phyloP scores from a whole-genome alignment of 2,888 invertebrate species.

The Melinopterus prodromus region DNA sequence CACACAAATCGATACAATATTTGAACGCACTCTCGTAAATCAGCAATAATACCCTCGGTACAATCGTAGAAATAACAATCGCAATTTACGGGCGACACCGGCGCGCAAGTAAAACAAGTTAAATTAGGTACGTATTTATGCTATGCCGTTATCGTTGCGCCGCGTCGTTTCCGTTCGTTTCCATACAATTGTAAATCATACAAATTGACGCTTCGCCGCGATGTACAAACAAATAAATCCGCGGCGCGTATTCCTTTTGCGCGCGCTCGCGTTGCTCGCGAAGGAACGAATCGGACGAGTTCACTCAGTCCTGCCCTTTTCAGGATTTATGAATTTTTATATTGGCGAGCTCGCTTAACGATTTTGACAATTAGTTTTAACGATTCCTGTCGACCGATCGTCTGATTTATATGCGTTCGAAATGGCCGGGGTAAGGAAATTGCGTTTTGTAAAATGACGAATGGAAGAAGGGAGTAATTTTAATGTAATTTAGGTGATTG shows the following conservation, averaged over 20 bases:
- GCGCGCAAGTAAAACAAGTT: not conserved
- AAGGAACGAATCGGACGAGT: not conserved
- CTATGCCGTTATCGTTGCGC: not conserved
- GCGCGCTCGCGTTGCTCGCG: not conserved
- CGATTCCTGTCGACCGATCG: not conserved
- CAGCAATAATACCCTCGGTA: not conserved
- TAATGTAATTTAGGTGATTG: not conserved
- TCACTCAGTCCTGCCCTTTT: not conserved
- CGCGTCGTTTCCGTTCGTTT: not conserved
- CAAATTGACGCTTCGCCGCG: not conserved
- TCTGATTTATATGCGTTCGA: not conserved
- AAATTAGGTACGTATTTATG: constrained; percentile 4
- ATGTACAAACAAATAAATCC: constrained; percentile 4
- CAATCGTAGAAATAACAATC: constrained; percentile 4
- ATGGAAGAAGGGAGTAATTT: not conserved
- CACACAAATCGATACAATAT: not conserved
- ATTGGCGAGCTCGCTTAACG: not conserved
- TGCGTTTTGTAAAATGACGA: not conserved
- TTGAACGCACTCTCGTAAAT: not conserved
- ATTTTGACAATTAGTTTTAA: constrained; percentile 4
- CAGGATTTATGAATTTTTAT: constrained; percentile 4
- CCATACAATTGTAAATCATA: constrained; percentile 4
- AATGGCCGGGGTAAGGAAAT: not conserved
- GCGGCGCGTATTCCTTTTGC: not conserved
- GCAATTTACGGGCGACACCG: not conserved